Evolutionary conservation across 1,140 invertebrate genomes (phyloP).

Genomic region (Leptestheria dahalacensis): DNA sequence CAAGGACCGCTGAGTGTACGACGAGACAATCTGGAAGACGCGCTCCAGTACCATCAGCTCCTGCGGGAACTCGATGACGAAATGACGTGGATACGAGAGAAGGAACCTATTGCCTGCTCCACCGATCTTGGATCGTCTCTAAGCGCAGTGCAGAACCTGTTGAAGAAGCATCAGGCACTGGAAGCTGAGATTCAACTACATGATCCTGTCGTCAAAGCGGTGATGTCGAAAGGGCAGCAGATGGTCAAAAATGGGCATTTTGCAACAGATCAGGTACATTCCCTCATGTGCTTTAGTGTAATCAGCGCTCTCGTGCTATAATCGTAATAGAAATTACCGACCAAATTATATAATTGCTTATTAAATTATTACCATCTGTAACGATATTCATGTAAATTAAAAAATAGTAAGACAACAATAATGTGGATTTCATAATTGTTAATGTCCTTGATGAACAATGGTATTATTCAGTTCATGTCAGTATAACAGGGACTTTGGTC

Average conservation of each 20-base stretch:
- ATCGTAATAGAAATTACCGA: no score
- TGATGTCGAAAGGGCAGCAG: conserved; percentile 51
- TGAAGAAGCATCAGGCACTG: conserved; percentile 81
- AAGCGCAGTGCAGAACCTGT: conserved; percentile 79
- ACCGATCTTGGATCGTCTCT: conserved; percentile 60
- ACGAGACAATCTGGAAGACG: conserved; percentile 76
- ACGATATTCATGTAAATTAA: no score
- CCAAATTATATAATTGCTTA: no score
- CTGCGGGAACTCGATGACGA: conserved; percentile 73
- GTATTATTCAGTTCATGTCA: no score
- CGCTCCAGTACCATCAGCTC: conserved; percentile 70
- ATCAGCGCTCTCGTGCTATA: no score
- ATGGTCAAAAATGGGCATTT: conserved; percentile 73
- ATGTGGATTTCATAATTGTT: no score
- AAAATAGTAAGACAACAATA: no score
- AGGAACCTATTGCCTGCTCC: conserved; percentile 65
- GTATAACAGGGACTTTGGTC: no score
- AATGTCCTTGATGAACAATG: no score
- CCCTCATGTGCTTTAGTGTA: no score
- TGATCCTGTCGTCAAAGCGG: conserved; percentile 57
- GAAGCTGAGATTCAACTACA: conserved; percentile 68
- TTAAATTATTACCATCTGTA: no score
- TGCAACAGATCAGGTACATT: conserved; percentile 45
- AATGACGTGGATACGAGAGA: conserved; percentile 66
- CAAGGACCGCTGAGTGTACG: conserved; percentile 79